Conservation (phyloP, 2,113 vertebrate genomes). For the Alectura lathami region DNA sequence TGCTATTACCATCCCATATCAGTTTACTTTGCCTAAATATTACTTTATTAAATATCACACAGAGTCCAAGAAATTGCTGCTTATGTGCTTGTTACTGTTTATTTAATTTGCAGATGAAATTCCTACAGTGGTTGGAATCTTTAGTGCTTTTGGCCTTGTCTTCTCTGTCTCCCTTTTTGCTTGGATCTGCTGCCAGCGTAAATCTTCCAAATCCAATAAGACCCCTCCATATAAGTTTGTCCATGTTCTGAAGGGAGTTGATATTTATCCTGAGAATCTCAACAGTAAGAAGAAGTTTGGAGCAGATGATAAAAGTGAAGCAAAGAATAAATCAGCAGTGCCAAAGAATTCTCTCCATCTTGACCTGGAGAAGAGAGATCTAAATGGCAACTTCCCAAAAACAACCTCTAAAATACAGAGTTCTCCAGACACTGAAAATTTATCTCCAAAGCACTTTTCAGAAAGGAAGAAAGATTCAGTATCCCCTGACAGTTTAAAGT, state of each 20-base stretch:
- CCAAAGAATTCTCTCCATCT: constrained; percentile 87
- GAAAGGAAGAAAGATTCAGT: constrained; percentile 83
- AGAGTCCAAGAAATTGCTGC: neutral
- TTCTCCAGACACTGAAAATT: constrained; percentile 84
- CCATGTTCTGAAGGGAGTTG: constrained; percentile 97
- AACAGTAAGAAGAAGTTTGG: constrained; percentile 94
- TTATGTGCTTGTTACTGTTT: constrained; percentile 64
- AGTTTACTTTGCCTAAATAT: neutral
- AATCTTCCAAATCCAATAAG: constrained; percentile 91
- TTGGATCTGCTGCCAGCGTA: constrained; percentile 98
- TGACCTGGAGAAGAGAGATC: constrained; percentile 93
- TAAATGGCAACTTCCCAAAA: constrained; percentile 95
- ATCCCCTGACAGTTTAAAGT: constrained; percentile 86
- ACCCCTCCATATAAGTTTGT: constrained; percentile 97
- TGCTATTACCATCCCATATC: neutral
- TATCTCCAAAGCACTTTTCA: constrained; percentile 80
- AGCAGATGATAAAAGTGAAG: constrained; percentile 79
- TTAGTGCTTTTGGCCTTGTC: constrained; percentile 94
- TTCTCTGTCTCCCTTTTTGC: constrained; percentile 94
- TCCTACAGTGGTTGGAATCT: constrained; percentile 89
- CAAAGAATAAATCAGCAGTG: constrained; percentile 73
- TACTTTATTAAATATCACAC: neutral
- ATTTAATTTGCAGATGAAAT: constrained; percentile 86
- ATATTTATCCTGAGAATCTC: constrained; percentile 96
- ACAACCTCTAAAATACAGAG: constrained; percentile 84